Conservation (phyloP, 2,888 invertebrate genomes). For the Bombylius major region DNA sequence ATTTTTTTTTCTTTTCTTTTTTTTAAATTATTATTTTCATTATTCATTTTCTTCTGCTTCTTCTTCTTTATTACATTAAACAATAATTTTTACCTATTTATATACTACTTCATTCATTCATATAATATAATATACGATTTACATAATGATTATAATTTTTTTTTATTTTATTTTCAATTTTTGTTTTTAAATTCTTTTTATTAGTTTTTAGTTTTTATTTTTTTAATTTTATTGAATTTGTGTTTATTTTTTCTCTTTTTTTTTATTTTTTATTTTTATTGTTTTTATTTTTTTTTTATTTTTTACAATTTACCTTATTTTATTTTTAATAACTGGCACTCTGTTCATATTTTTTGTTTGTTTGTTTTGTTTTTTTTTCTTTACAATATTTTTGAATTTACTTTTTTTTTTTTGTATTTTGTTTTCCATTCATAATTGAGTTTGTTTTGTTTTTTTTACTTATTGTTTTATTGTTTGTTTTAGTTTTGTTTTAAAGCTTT, state of each 20-base stretch:
- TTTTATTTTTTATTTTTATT: conserved; percentile 10
- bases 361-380: conserved; percentile 1
- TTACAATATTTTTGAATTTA: conserved; percentile 1
- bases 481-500: too few relatives aligned
- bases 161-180: background rate
- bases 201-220: conserved; percentile 17
- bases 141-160: too few relatives aligned
- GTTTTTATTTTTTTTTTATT: conserved; percentile 16
- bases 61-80: too few relatives aligned
- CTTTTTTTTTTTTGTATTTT: conserved; percentile 1
- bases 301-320: conserved; percentile 13
- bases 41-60: too few relatives aligned
- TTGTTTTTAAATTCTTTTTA: conserved; percentile 2
- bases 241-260: conserved; percentile 12
- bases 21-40: too few relatives aligned
- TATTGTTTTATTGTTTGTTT: background rate
- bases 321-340: background rate
- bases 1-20: too few relatives aligned
- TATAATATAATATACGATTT: too few relatives aligned
- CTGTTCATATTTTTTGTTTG: background rate
- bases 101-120: too few relatives aligned
- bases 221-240: conserved; percentile 9
- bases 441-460: background rate
- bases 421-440: background rate
- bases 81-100: too few relatives aligned